phyloP scores from a whole-genome alignment of 1,140 invertebrate species.

The Lepidurus arcticus region DNA sequence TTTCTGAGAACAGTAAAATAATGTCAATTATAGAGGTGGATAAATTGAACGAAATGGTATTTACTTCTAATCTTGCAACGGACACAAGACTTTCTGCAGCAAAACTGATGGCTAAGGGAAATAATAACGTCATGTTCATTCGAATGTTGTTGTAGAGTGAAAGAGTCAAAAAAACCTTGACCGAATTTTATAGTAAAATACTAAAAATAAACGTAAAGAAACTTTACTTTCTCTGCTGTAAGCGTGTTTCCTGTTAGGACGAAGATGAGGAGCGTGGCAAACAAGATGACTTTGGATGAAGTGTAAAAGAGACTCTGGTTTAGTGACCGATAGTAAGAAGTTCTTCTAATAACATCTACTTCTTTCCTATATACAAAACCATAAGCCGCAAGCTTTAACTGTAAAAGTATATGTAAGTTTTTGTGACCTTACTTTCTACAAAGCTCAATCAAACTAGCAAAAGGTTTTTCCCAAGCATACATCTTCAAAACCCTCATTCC shows the following conservation, averaged over 20 bases:
- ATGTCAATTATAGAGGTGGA: conserved; percentile 22
- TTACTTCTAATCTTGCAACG: conserved; percentile 44
- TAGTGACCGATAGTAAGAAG: conserved; percentile 45
- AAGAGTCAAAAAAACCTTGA: conserved; percentile 46
- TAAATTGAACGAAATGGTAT: not conserved
- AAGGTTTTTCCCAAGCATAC: conserved; percentile 44
- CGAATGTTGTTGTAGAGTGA: conserved; percentile 48
- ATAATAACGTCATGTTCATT: conserved; percentile 47
- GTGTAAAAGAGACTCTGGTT: conserved; percentile 45
- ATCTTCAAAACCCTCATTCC: conserved; percentile 57
- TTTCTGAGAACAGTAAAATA: conserved; percentile 38
- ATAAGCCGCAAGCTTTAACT: conserved; percentile 38
- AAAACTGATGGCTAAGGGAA: conserved; percentile 47
- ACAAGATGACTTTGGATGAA: conserved; percentile 48
- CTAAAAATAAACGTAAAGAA: conserved; percentile 22
- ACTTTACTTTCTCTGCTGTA: conserved; percentile 44
- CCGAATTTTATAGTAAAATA: conserved; percentile 22
- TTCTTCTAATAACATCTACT: conserved; percentile 43
- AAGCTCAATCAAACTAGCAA: conserved; percentile 39
- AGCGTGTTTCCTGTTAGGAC: conserved; percentile 43
- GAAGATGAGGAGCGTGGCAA: conserved; percentile 46
- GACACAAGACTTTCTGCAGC: conserved; percentile 44
- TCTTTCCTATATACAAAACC: conserved; percentile 44
- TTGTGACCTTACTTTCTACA: conserved; percentile 36
- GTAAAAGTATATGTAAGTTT: not conserved